phyloP scores from a whole-genome alignment of 2,797 vertebrate genomes.

The Xenentodon cancila region DNA sequence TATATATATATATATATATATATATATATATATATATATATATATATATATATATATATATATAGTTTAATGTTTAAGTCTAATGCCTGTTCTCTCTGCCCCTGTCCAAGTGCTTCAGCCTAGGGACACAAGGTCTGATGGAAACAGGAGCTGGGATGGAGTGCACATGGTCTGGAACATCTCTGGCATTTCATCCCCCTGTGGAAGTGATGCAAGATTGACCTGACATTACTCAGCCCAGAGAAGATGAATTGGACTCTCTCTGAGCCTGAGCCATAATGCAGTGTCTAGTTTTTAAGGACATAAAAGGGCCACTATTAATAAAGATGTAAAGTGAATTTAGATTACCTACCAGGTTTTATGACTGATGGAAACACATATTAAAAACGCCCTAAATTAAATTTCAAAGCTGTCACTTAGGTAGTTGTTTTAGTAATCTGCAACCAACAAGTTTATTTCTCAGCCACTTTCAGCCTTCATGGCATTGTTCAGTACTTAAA shows the following conservation, averaged over 20 bases:
- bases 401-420: slow-evolving; percentile 7
- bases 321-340: slow-evolving; percentile 12
- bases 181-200: slow-evolving; percentile 68
- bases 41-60: no score
- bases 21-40: no score
- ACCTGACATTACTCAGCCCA: slow-evolving; percentile 54
- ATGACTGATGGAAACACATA: slow-evolving; percentile 14
- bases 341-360: slow-evolving; percentile 9
- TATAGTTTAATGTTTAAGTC: no score
- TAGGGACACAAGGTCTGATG: slow-evolving; percentile 57
- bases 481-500: slow-evolving; percentile 5
- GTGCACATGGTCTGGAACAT: slow-evolving; percentile 63
- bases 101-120: slow-evolving; percentile 57
- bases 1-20: no score
- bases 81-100: slow-evolving; percentile 64
- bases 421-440: no score
- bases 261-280: slow-evolving; percentile 16
- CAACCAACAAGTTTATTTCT: no score
- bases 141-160: slow-evolving; percentile 53
- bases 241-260: slow-evolving; percentile 52
- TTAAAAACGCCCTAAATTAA: slow-evolving; percentile 6
- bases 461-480: no score
- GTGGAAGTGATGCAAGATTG: slow-evolving; percentile 63
- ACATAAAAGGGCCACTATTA: slow-evolving; percentile 4
- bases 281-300: slow-evolving; percentile 20